Percentiles rank a stretch among this genome's conserved stretches.
phyloP scores from a whole-genome alignment of 2,797 vertebrate species.

The Hemibagrus guttatus region DNA sequence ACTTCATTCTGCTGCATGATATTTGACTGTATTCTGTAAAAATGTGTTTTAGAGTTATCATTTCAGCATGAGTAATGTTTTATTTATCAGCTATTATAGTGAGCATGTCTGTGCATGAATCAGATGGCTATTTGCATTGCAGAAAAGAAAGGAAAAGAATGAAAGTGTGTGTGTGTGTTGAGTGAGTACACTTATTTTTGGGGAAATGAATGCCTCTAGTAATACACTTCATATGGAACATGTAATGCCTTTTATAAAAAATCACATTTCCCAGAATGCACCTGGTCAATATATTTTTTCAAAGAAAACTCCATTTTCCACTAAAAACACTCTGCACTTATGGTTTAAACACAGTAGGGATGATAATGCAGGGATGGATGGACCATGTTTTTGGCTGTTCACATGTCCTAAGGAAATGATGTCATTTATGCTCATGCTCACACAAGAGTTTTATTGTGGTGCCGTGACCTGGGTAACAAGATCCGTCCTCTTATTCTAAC shows the following conservation, averaged over 20 bases:
- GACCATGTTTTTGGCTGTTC: not conserved
- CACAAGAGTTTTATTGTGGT: not conserved
- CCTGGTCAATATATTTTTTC: not conserved
- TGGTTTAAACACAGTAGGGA: not conserved
- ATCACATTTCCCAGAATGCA: not conserved
- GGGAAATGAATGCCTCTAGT: not conserved
- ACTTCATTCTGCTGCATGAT: not conserved
- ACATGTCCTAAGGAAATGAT: not conserved
- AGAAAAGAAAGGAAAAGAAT: not conserved
- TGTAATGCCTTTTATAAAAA: not conserved
- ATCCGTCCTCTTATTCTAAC: not conserved
- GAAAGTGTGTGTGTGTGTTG: not conserved
- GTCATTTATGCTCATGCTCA: not conserved
- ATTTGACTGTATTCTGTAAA: not conserved
- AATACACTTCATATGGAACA: not conserved
- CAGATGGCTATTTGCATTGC: constrained; percentile 2
- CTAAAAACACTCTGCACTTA: not conserved
- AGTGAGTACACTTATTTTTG: not conserved
- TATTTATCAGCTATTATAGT: not conserved
- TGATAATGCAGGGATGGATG: not conserved
- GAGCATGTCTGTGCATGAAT: constrained; percentile 4
- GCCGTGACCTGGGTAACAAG: not conserved
- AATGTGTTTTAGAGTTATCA: too few relatives aligned
- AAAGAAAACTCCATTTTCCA: not conserved
- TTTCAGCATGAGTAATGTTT: not conserved